Conservation (phyloP, 2,888 invertebrate genomes). For the Rapana venosa region DNA sequence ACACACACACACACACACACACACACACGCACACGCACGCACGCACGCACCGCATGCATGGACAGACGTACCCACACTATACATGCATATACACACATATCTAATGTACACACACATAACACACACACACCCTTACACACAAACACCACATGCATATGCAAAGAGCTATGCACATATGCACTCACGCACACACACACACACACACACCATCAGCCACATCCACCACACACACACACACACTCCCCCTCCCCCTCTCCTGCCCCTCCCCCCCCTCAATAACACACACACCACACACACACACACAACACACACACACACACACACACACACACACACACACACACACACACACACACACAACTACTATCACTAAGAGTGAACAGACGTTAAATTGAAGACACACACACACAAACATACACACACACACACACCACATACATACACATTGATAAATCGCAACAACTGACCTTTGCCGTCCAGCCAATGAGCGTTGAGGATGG, state of each 20-base stretch:
- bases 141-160: background rate
- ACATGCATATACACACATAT: no score
- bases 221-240: slow-evolving; percentile 4
- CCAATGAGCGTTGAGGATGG: slow-evolving; percentile 67
- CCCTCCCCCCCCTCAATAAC: background rate
- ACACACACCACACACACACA: background rate
- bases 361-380: background rate
- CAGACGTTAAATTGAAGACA: no score
- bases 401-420: background rate
- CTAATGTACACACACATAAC: slow-evolving; percentile 4
- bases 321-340: slow-evolving; percentile 25
- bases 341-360: slow-evolving; percentile 7
- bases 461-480: slow-evolving; percentile 63
- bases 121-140: background rate
- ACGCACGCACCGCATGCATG: no score
- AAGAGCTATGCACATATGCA: background rate
- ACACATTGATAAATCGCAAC: background rate
- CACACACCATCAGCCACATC: background rate
- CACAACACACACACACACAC: slow-evolving; percentile 6
- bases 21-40: no score
- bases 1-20: no score
- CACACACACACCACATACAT: background rate
- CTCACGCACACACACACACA: slow-evolving; percentile 18
- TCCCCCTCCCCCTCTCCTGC: background rate
- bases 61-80: background rate